Conservation (phyloP, 2,113 vertebrate species). For the Tachysurus vachellii region DNA sequence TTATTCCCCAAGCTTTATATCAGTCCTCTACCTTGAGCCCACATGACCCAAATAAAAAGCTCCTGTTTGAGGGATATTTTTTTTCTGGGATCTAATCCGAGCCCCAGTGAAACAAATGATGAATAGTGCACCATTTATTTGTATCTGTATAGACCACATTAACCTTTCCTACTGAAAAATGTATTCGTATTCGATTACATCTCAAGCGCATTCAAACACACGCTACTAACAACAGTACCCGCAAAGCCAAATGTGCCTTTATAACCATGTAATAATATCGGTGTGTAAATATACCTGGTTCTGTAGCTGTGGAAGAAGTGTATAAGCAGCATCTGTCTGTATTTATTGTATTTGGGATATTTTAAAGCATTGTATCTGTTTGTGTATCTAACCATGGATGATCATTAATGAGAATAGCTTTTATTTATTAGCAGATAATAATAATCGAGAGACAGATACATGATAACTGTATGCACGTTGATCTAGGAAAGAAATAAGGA, state of each 20-base stretch:
- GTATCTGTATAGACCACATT: background rate
- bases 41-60: too few relatives aligned
- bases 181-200: background rate
- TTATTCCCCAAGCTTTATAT: background rate
- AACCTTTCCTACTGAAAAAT: background rate
- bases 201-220: slow-evolving; percentile 38
- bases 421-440: background rate
- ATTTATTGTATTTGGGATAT: background rate
- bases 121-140: background rate
- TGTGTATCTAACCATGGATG: background rate
- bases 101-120: too few relatives aligned
- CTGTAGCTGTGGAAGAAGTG: background rate
- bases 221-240: background rate
- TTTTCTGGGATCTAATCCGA: too few relatives aligned
- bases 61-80: too few relatives aligned
- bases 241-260: background rate
- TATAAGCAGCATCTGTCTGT: background rate
- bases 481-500: background rate
- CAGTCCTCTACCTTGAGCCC: too few relatives aligned
- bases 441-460: background rate
- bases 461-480: background rate
- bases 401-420: background rate
- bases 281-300: background rate
- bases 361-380: background rate
- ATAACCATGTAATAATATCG: background rate